Base-by-base conservation (phyloP, 2,797 vertebrate species). In the Botia kubotai region DNA sequence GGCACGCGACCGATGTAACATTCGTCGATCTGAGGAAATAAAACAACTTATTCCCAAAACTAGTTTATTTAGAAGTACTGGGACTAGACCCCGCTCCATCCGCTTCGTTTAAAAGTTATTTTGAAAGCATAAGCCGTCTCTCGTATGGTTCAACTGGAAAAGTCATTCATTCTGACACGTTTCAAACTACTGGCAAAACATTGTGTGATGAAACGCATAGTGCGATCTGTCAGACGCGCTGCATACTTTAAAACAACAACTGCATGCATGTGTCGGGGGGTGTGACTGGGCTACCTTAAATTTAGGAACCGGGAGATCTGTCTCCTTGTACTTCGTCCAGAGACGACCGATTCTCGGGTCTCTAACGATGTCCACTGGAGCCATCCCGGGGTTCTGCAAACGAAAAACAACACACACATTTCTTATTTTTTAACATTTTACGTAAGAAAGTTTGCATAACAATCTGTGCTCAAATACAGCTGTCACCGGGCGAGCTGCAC, bases 311-410 rank as follows among this genome's bases (percentile, higher is more conserved):
- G 97, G 97, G 26, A 99, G 94, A 87, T 98, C 98, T 78, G 95
- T 91, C 91, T 99, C 98, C 93, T 97, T 98, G 89, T 96, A 99
- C 90, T 98, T 98, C 80, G 97, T 97, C 98, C 98, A 99, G 86
- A 97, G 95, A 58, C 97, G 96, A 86, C 97, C 97, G 90, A 99
- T 97, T 90, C 98, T 94, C 78, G 98, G 98, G 89, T 99, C 98
- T 83, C 97, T 93, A 84, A 99, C 96, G 68, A 93, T 95, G 82
- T 98, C 97, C 94, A 99, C 97, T 48, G 98, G 97, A 80, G 95
- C 91, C 6, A 98, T 95, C 82, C 98, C 96, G 36, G 96, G 93
- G 91, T 97, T 97, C 98, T 99, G 93, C 39, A 79, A 84, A 77
- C 74, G 62, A 21, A 48, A 77, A 81, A 58, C 73, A 80, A 72